Percentiles rank a stretch among this genome's conserved stretches.
Conservation (phyloP, 2,888 invertebrate species). For the Catocala sponsa region DNA sequence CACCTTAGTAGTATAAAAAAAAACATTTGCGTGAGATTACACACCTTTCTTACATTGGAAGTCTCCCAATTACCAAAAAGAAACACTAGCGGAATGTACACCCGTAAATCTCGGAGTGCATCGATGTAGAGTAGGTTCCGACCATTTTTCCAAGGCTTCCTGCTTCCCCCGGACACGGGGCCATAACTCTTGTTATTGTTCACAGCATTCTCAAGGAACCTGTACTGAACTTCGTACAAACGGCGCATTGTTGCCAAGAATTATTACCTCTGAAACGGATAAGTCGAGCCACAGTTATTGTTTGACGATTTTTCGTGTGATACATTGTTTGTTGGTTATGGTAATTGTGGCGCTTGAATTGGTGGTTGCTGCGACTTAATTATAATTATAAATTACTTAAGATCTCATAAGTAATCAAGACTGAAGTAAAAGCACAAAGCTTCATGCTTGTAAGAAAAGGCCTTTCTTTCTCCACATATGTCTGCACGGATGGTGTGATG, state of each 20-base stretch:
- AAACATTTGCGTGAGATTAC: too few species aligned
- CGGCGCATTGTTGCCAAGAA: slow-evolving; percentile 67
- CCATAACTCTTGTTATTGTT: slow-evolving; percentile 76
- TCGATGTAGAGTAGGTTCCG: slow-evolving; percentile 35
- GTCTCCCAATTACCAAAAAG: not conserved
- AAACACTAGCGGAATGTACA: slow-evolving; percentile 6
- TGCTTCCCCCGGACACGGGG: slow-evolving; percentile 66
- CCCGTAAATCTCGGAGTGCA: slow-evolving; percentile 22
- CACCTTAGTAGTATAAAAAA: too few species aligned
- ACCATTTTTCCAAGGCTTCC: slow-evolving; percentile 67
- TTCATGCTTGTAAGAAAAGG: too few species aligned
- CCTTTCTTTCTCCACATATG: too few species aligned
- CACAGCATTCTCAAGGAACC: slow-evolving; percentile 66
- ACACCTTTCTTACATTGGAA: too few species aligned
- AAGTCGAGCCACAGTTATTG: slow-evolving; percentile 65
- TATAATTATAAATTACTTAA: not conserved
- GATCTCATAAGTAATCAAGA: not conserved
- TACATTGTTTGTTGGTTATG: slow-evolving; percentile 40
- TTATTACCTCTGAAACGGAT: slow-evolving; percentile 70
- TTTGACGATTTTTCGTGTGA: slow-evolving; percentile 65
- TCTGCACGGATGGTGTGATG: too few species aligned
- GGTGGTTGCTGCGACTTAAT: not conserved
- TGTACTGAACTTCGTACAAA: slow-evolving; percentile 57
- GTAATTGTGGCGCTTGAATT: slow-evolving; percentile 16
- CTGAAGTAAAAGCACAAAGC: not conserved